Evolutionary conservation across 2,797 vertebrate genomes (phyloP).

Genomic region (Pseudochromis fuscus): DNA sequence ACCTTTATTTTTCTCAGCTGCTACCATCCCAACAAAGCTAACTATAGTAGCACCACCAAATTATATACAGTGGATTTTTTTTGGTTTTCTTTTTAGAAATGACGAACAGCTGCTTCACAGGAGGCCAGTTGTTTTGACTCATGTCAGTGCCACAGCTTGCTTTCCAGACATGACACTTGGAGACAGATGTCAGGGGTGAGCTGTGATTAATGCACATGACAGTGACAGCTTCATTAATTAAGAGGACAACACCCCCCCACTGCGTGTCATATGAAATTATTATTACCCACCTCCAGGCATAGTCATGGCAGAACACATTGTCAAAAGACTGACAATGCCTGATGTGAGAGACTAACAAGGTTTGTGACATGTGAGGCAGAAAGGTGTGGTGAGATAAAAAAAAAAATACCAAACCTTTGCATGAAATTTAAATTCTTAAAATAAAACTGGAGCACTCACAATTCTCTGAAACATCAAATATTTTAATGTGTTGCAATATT

Average conservation of each 20-base stretch:
- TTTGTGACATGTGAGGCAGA: slow-evolving; percentile 11
- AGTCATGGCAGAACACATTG: slow-evolving; percentile 13
- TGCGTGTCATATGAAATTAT: slow-evolving; percentile 56
- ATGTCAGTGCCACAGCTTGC: slow-evolving; percentile 43
- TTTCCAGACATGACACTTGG: slow-evolving; percentile 47
- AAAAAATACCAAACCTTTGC: not conserved
- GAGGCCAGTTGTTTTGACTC: slow-evolving; percentile 48
- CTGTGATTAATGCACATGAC: slow-evolving; percentile 60
- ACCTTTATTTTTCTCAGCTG: no score
- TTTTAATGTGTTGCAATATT: not conserved
- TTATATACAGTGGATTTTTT: not conserved
- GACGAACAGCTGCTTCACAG: slow-evolving; percentile 21
- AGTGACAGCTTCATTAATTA: slow-evolving; percentile 66
- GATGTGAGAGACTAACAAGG: slow-evolving; percentile 4
- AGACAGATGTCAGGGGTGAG: slow-evolving; percentile 56
- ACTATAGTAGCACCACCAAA: not conserved
- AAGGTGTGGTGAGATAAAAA: not conserved
- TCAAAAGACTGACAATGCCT: slow-evolving; percentile 22
- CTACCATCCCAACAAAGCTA: not conserved
- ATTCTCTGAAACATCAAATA: not conserved
- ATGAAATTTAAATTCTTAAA: not conserved
- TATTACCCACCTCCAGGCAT: slow-evolving; percentile 34
- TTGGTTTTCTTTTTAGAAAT: not conserved
- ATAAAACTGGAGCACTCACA: no score
- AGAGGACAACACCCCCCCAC: slow-evolving; percentile 61